phyloP scores from a whole-genome alignment of 1,140 invertebrate genomes.

The Helicoverpa zea region DNA sequence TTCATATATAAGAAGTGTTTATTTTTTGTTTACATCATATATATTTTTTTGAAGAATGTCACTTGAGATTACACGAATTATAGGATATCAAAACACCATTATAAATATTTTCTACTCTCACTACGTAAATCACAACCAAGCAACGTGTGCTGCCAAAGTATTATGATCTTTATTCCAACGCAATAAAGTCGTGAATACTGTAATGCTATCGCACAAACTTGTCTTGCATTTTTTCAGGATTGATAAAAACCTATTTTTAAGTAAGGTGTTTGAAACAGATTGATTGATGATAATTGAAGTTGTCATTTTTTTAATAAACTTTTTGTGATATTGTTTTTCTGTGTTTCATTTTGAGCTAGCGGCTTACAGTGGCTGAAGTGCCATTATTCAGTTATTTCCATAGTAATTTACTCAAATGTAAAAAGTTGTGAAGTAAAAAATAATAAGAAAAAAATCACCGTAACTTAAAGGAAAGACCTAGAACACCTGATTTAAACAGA shows the following conservation, averaged over 20 bases:
- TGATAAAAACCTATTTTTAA: neutral
- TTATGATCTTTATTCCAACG: constrained; percentile 23
- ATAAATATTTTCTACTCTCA: too few species aligned
- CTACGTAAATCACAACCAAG: neutral
- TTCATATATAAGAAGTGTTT: too few species aligned
- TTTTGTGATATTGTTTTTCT: neutral
- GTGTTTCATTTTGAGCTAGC: neutral
- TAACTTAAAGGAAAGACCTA: neutral
- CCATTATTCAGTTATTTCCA: too few species aligned
- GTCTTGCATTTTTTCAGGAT: constrained; percentile 10
- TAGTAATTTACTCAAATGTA: neutral
- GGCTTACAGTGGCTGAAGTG: too few species aligned
- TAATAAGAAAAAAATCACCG: neutral
- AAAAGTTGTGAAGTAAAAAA: neutral
- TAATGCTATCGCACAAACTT: neutral
- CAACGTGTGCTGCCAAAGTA: constrained; percentile 7
- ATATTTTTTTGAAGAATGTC: too few species aligned
- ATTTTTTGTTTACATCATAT: too few species aligned
- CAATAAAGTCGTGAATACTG: constrained; percentile 19
- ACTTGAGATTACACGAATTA: too few species aligned
- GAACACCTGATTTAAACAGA: neutral
- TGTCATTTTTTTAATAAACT: constrained; percentile 34
- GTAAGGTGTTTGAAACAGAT: constrained; percentile 14
- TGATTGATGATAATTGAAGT: neutral
- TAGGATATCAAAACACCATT: too few species aligned